Base-by-base conservation (phyloP, 1,140 invertebrate genomes). In the Samia ricini region DNA sequence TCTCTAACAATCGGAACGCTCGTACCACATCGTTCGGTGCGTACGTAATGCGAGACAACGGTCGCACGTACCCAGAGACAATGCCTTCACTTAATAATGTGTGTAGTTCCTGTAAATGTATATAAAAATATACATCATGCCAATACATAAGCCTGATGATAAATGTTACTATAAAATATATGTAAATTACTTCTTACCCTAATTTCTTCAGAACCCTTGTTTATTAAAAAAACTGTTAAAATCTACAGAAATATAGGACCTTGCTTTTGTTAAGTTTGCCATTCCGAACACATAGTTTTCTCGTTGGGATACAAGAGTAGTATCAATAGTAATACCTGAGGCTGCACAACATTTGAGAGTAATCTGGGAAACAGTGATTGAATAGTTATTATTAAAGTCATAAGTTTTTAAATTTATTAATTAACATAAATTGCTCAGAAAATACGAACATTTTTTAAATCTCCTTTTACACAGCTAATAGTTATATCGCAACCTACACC, bases 401-500 rank as follows among this genome's bases (percentile, higher is more conserved):
- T 19, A 18, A 2, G 8, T 8, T 18, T 8, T 52, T 15, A 52
- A 19, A 52, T n/a, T 19, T 15, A 8, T 52, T 20, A 52, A 52
- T n/a, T 18, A n/a, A 18, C 8, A 18, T 1, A 18, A 52, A 52
- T 15, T 55, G 20, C 8, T 20, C 4, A 49, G 23, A 50, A 52
- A 57, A 56, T 50, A 54, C 69, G 68, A 66, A 81, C 79, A 55
- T 68, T 67, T 69, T 71, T 81, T 7, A 81, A 56, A 8, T 63
- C 36, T 62, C 65, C 72, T 56, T 42, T 65, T 12, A 68, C 10
- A 26, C 64, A 68, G 8, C 33, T 91, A 5, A 93, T 72, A 15
- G 93, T 79, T 2, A 93, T 56, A 69, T 92, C 85, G 20, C 92
- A 92, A 49, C 93, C 93, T 10, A 63, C 18, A 0, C 85, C 84